A percentile compares a stretch with the other conserved stretches of the same genome.
phyloP scores from a whole-genome alignment of 30 jellyfish, hydroid and myxozoan species.

The Hydractinia symbiolongicarpus region DNA sequence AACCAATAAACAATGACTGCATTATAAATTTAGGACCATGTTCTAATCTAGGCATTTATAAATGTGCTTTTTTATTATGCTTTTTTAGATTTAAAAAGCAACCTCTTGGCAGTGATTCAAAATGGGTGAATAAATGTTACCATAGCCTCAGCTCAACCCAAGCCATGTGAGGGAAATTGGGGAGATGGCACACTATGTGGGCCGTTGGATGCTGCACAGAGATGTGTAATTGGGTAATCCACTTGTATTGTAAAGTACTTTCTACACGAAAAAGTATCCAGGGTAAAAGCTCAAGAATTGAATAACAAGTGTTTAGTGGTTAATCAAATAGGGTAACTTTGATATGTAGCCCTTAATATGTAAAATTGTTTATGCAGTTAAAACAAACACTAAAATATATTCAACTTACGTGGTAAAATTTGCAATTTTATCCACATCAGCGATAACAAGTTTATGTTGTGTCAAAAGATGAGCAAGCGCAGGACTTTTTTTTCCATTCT shows the following conservation, averaged over 20 bases:
- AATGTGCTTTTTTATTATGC: not conserved
- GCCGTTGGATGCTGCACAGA: too few species aligned
- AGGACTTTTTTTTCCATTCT: constrained; percentile 77
- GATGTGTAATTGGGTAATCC: too few species aligned
- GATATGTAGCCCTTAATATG: not conserved
- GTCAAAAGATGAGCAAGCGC: constrained; percentile 74
- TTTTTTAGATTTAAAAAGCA: too few species aligned
- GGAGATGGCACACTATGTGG: too few species aligned
- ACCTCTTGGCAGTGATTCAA: not conserved
- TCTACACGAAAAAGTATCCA: too few species aligned
- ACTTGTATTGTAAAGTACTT: too few species aligned
- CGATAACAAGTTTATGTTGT: constrained; percentile 71
- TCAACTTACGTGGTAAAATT: constrained; percentile 63
- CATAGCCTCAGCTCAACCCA: too few species aligned
- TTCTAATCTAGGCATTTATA: not conserved
- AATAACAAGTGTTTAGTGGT: too few species aligned
- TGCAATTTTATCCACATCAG: constrained; percentile 77
- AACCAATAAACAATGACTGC: not conserved
- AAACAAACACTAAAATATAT: not conserved
- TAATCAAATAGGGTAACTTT: not conserved
- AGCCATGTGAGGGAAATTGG: too few species aligned
- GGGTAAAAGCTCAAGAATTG: too few species aligned
- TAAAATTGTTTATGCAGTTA: not conserved
- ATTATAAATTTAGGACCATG: not conserved
- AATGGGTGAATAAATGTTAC: too few species aligned